phyloP scores from a whole-genome alignment of 2,113 vertebrate species.

The Marmota flaviventris region DNA sequence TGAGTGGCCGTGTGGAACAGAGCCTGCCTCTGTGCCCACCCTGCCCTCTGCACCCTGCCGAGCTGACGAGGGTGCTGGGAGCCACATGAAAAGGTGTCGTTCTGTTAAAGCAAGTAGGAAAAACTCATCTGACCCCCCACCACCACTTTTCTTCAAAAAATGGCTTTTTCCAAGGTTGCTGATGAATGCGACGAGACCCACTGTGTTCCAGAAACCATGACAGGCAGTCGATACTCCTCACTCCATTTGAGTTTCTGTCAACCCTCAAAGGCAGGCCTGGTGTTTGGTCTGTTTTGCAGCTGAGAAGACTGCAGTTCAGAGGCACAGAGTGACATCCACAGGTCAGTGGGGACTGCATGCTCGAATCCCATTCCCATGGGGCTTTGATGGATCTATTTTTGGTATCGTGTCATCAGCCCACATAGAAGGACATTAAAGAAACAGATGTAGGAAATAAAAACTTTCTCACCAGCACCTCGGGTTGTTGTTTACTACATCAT shows the following conservation, averaged over 20 bases:
- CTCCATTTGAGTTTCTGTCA: background rate
- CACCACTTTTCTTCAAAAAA: no score
- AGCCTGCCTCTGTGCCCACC: background rate
- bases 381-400: background rate
- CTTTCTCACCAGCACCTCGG: background rate
- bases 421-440: background rate
- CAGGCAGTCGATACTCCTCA: background rate
- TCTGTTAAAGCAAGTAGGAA: background rate
- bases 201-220: background rate
- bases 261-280: background rate
- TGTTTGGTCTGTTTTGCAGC: background rate
- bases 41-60: background rate
- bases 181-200: background rate
- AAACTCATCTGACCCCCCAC: no score
- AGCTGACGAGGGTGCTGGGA: background rate
- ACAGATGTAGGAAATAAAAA: background rate
- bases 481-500: background rate
- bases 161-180: background rate
- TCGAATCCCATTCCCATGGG: background rate
- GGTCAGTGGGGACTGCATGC: background rate
- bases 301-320: background rate
- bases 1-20: background rate
- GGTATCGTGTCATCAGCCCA: background rate
- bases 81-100: no score
- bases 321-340: background rate